phyloP scores from a whole-genome alignment of 1,140 invertebrate species.

The Drosophila triauraria region DNA sequence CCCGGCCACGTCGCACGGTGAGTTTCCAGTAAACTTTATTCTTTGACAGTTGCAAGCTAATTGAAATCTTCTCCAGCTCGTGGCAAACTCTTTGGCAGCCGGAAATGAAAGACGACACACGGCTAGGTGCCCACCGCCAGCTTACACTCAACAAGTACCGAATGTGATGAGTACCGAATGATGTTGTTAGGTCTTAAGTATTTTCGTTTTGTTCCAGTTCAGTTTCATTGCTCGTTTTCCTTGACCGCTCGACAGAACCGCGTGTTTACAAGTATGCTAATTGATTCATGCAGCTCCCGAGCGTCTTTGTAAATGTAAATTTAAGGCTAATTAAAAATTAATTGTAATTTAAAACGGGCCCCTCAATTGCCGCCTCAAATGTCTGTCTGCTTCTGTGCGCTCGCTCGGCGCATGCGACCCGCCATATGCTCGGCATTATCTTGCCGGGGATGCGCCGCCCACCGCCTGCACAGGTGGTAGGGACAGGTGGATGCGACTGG shows the following conservation, averaged over 20 bases:
- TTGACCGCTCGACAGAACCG: slow-evolving; percentile 17
- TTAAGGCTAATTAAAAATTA: slow-evolving; percentile 73
- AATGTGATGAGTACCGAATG: slow-evolving; percentile 53
- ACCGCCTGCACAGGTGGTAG: slow-evolving; percentile 28
- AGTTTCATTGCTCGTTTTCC: slow-evolving; percentile 18
- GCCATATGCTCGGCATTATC: slow-evolving; percentile 64
- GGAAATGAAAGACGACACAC: slow-evolving; percentile 62
- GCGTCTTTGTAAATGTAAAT: slow-evolving; percentile 45
- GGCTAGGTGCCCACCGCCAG: slow-evolving; percentile 1
- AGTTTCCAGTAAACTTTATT: slow-evolving; percentile 16
- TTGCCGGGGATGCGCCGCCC: slow-evolving; percentile 14
- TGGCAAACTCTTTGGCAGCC: slow-evolving; percentile 68
- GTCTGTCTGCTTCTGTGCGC: slow-evolving; percentile 15
- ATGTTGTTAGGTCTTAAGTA: slow-evolving; percentile 39
- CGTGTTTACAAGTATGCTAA: slow-evolving; percentile 50
- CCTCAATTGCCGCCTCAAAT: slow-evolving; percentile 34
- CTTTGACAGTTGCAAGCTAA: neutral
- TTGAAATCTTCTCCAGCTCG: slow-evolving; percentile 35
- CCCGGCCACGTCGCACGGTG: slow-evolving; percentile 59
- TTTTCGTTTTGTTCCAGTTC: slow-evolving; percentile 30
- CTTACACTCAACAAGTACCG: slow-evolving; percentile 31
- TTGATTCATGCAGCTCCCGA: slow-evolving; percentile 45
- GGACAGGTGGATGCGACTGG: slow-evolving; percentile 34
- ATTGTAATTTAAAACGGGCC: slow-evolving; percentile 68
- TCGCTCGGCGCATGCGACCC: slow-evolving; percentile 43